These are phyloP conservation scores for Sebastes hubbsi DNA, from an alignment of 2,797 vertebrate genomes.

Conservation along the genomic window DNA sequence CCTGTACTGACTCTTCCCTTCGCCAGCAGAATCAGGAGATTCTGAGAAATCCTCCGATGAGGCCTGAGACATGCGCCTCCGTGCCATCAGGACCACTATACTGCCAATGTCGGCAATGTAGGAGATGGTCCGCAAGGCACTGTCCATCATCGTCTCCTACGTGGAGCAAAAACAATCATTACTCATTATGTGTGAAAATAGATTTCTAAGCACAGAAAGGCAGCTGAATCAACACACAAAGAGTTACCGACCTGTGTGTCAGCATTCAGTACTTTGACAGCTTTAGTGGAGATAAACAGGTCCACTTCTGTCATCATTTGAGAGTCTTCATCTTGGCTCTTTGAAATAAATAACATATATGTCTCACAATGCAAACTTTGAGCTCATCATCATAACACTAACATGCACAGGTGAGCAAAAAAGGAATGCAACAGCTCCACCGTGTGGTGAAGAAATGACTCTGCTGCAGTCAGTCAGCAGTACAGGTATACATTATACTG, in stretches of 20 bases:
- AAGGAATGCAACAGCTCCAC: constrained; percentile 59
- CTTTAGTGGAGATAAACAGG: constrained; percentile 91
- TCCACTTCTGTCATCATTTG: constrained; percentile 91
- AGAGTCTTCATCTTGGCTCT: constrained; percentile 92
- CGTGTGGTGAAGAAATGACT: constrained; percentile 60
- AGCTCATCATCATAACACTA: not conserved
- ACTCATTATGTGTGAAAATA: not conserved
- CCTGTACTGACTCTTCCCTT: constrained; percentile 93
- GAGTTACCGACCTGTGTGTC: constrained; percentile 85
- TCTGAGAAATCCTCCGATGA: constrained; percentile 93
- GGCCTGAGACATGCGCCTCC: constrained; percentile 89
- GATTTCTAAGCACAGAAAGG: not conserved
- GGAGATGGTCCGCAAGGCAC: constrained; percentile 95
- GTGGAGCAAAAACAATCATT: not conserved
- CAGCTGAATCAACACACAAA: not conserved
- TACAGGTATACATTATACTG: not conserved
- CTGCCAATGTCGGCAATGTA: constrained; percentile 97
- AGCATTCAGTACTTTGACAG: constrained; percentile 97
- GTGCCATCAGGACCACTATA: constrained; percentile 96
- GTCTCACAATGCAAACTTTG: not conserved
- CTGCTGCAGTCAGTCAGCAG: not conserved
- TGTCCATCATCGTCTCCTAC: constrained; percentile 98
- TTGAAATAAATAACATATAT: constrained; percentile 12
- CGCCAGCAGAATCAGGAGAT: constrained; percentile 84
- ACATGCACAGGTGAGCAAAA: not conserved